Evolutionary conservation across 1,140 invertebrate genomes (phyloP), one percentile per base, ranked within the genome.

Genomic region (Drosophila arizonae): DNA sequence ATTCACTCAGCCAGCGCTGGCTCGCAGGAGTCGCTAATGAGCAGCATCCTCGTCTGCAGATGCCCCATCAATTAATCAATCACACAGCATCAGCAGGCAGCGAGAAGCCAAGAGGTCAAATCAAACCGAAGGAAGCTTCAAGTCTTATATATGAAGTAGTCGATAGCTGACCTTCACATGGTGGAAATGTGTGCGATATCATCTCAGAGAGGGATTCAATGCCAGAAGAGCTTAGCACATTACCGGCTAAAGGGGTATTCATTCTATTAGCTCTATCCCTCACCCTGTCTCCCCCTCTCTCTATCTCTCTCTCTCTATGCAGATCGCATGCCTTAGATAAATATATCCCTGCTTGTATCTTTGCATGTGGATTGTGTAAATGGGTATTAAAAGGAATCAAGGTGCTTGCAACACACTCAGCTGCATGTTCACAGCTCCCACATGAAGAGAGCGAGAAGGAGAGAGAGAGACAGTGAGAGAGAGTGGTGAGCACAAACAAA

Each of bases 61-160:
- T 67, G 67, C 41, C 51, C 55, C 71, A 73, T 62, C 71, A 73
- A 73, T 73, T 73, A 73, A 73, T 69, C 71, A 73, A 73, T 69
- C 71, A 73, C 64, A 45, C 55, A 56, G 56, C 70, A 55, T 0
- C 33, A 36, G 33, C 17, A 17, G 17, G 17, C 17, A 17, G 17
- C 17, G 17, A 17, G 17, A 17, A 17, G 17, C 1, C 17, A 17
- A 17, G 6, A 11, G 48, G 68, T 45, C 57, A 62, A 69, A 43
- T 73, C 71, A 41, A 69, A 30, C 69, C 15, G n/a, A 72, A 67
- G 63, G 52, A 50, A 24, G 21, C 21, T 24, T 2, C 21, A 24
- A 24, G 21, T 24, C 21, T 24, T 58, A 52, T 41, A 46, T 30
- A n/a, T 39, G 11, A 39, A 13, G 36, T 39, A 13, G 46, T 11